Percentiles rank a stretch among this genome's conserved stretches.
Conservation (phyloP, 2,113 vertebrate genomes). For the Rafetus swinhoei region DNA sequence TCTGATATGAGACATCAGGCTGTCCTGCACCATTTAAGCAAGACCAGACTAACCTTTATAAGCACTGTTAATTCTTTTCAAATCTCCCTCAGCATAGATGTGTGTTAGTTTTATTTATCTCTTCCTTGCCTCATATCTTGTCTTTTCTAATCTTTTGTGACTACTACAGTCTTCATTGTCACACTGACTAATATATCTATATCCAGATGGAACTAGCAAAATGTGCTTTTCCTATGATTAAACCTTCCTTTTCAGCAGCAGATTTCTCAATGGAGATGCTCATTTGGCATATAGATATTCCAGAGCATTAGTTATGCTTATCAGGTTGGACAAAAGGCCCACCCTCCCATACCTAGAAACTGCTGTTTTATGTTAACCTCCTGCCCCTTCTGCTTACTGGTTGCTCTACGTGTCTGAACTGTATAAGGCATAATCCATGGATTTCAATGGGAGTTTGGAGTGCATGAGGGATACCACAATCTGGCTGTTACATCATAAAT, state of each 20-base stretch:
- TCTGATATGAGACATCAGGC: not conserved
- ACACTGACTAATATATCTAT: not conserved
- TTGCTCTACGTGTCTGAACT: conserved; percentile 43
- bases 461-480: conserved; percentile 21
- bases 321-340: conserved; percentile 27
- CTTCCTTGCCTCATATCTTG: not conserved
- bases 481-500: conserved; percentile 53
- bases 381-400: not conserved
- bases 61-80: not conserved
- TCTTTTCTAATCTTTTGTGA: not conserved
- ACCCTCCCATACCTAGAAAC: conserved; percentile 35
- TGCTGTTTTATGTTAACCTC: conserved; percentile 52
- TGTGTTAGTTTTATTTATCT: not conserved
- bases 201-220: not conserved
- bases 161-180: not conserved
- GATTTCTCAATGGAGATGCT: not conserved
- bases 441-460: conserved; percentile 47
- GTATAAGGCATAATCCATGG: not conserved
- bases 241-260: not conserved
- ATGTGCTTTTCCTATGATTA: not conserved
- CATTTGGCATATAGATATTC: conserved; percentile 16
- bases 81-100: not conserved
- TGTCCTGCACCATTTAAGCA: not conserved
- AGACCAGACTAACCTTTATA: not conserved
- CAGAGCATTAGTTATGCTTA: conserved; percentile 15